Percentiles rank a stretch among this genome's conserved stretches.
phyloP scores from a whole-genome alignment of 2,888 invertebrate species.

The Andrena flavipes region DNA sequence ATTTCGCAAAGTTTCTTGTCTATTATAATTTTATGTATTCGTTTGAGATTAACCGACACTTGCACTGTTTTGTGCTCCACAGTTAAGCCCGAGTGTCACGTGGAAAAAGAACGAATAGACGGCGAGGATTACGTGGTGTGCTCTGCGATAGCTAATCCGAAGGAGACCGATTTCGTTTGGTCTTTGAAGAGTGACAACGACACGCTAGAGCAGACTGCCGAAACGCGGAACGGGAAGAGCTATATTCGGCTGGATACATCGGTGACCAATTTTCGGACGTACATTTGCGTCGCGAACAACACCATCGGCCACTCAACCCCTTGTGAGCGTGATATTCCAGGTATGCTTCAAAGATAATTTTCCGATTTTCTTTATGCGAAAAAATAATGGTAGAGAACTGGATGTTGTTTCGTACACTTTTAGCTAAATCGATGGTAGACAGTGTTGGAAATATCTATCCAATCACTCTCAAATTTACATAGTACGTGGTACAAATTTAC shows the following conservation, averaged over 20 bases:
- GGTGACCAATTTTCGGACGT: conserved; percentile 90
- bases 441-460: no score
- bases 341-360: conserved; percentile 78
- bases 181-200: conserved; percentile 94
- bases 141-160: conserved; percentile 93
- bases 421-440: neutral
- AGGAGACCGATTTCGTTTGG: conserved; percentile 92
- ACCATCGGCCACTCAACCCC: conserved; percentile 89
- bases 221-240: conserved; percentile 86
- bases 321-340: conserved; percentile 86
- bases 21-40: neutral
- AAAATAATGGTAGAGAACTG: no score
- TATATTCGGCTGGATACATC: conserved; percentile 88
- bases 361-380: neutral
- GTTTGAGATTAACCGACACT: neutral
- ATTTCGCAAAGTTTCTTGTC: no score
- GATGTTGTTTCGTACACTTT: neutral
- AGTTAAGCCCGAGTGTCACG: conserved; percentile 94
- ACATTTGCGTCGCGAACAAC: conserved; percentile 94
- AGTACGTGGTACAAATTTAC: no score
- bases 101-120: conserved; percentile 90
- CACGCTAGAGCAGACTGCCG: conserved; percentile 88
- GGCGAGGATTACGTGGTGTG: conserved; percentile 93
- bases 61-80: conserved; percentile 69
- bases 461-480: no score